Evolutionary conservation across 2,888 invertebrate species (phyloP), one percentile per base, ranked within the genome.

Genomic region (Tiliacea citrago): DNA sequence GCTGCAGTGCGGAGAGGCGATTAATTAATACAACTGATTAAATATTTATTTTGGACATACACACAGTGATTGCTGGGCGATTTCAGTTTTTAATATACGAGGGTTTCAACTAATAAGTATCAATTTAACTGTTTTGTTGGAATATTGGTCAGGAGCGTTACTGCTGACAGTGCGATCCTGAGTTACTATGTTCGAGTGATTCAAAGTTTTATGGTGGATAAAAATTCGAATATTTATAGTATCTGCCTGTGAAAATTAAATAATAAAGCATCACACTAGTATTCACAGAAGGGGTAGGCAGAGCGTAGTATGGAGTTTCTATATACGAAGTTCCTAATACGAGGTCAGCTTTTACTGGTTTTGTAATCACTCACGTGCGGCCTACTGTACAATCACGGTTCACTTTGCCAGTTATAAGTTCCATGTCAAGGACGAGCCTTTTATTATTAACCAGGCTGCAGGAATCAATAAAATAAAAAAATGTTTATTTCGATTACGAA

Each of bases 11-110:
- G 39, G 71, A 63, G 42, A 65, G 62, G 24, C 45, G 60, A 83
- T 73, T 81, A 72, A 85, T 84, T 81, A 74, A 74, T 82, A 47
- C 72, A 24, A 57, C 63, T 69, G 55, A 81, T 80, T 72, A n/a
- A 73, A 75, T 71, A 75, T 75, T 66, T 47, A 39, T 53, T 35
- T 29, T 18, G 65, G 18, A 47, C 53, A 55, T 18, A 75, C 47
- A 57, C 42, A 7, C 58, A 39, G 47, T 66, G 47, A 72, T 69
- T 81, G 13, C 12, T 9, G 35, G n/a, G 0, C 6, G n/a, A n/a
- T 62, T 69, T 68, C 16, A 16, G 45, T 29, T 57, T 55, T 35
- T 21, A 39, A 45, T 49, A 7, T 2, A 49, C 0, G 21, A 35
- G 12, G 10, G 1, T 2, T 47, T 60, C 1, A 47, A 39, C 47